phyloP scores from a whole-genome alignment of 53 echinoderm and acorn worm genomes.

The Henricia sp. region DNA sequence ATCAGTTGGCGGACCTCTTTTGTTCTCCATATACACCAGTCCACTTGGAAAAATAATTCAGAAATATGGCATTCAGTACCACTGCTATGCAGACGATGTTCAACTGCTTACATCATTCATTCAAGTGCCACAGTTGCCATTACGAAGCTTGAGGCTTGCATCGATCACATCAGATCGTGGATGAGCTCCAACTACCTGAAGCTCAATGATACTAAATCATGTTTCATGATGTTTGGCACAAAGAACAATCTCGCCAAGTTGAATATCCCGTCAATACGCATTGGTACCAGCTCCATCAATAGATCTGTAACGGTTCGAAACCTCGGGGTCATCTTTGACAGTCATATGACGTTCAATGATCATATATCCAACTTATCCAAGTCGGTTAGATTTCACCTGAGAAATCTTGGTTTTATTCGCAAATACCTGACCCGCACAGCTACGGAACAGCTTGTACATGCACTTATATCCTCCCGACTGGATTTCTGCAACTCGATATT shows the following conservation, averaged over 20 bases:
- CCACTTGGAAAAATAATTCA: too few relatives aligned
- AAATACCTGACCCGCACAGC: too few relatives aligned
- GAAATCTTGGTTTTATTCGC: too few relatives aligned
- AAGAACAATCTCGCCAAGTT: slow-evolving; percentile 17
- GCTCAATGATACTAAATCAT: slow-evolving; percentile 23
- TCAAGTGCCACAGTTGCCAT: too few relatives aligned
- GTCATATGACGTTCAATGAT: slow-evolving; percentile 5
- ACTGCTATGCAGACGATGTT: not conserved
- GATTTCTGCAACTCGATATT: slow-evolving; percentile 17
- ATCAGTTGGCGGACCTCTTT: too few relatives aligned
- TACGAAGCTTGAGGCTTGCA: too few relatives aligned
- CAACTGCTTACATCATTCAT: slow-evolving; percentile 1
- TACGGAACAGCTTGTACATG: too few relatives aligned
- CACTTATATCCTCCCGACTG: slow-evolving; percentile 31
- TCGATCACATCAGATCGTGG: too few relatives aligned
- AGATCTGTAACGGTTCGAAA: slow-evolving; percentile 14
- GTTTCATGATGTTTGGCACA: slow-evolving; percentile 15
- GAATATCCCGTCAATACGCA: not conserved
- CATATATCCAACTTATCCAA: slow-evolving; percentile 32
- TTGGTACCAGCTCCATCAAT: slow-evolving; percentile 2
- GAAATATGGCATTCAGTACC: too few relatives aligned
- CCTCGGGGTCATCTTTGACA: slow-evolving; percentile 33
- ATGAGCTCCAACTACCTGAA: slow-evolving; percentile 9
- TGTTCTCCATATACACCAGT: too few relatives aligned
- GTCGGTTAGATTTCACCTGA: slow-evolving; percentile 35